Base-by-base conservation (phyloP, 2,888 invertebrate species). In the Sphecodes monilicornis region DNA sequence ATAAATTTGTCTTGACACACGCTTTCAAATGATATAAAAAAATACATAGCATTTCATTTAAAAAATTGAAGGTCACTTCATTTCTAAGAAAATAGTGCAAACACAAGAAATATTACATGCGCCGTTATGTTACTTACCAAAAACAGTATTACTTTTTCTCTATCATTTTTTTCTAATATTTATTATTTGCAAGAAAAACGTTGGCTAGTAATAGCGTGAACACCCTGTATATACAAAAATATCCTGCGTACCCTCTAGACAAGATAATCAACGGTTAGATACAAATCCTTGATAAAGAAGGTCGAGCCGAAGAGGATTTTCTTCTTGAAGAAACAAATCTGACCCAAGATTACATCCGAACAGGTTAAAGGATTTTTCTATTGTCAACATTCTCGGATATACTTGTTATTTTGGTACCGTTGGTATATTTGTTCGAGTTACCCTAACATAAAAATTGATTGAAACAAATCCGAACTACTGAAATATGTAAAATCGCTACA, bases 271-370 rank as follows among this genome's bases (percentile, higher is more conserved):
- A 18, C n/a, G 66, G 39, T 54, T 66, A 71, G 69, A 43, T 50
- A 80, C 68, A 85, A 78, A 76, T 69, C n/a, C 36, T 72, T 39
- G 72, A 66, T 80, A 77, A 84, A 68, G 64, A 71, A 80, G 64
- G 46, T 43, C 68, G 71, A 64, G 68, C 78, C 39, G 32, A 43
- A 18, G 32, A 43, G 54, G 70, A 76, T 72, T 84, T 84, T 78
- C 72, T 36, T 60, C 54, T 46, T 39, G 16, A 16, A 74, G 76
- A 74, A 84, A 84, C 70, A 79, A 85, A 71, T 22, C 64, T 70
- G 39, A 66, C 46, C 39, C 29, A 57, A 84, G 66, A 70, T 84
- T 76, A 79, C 69, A 41, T 76, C 32, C 66, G 43, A 41, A 64
- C 70, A 78, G 66, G 22, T 68, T 60, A 43, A 79, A n/a, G 36